These are phyloP conservation scores for Columba guinea DNA, from an alignment of 2,797 vertebrate species.

Conservation along the genomic window DNA sequence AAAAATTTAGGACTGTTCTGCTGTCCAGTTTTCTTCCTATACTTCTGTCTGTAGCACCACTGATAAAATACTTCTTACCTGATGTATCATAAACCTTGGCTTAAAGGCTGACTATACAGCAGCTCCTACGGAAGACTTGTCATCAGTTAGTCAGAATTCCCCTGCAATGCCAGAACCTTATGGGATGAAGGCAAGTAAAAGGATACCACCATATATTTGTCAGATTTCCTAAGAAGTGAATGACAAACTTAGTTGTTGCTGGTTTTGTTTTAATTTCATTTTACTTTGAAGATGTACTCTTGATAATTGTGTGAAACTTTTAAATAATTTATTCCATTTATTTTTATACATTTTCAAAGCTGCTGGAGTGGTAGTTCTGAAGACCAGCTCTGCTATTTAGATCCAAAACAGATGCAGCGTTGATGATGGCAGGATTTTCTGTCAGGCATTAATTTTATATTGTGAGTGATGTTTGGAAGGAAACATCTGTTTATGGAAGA, in stretches of 20 bases:
- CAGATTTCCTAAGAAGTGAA: background rate
- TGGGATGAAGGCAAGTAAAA: background rate
- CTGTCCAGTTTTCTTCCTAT: background rate
- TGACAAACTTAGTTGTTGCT: background rate
- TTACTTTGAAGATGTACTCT: background rate
- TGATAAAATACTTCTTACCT: background rate
- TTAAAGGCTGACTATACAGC: background rate
- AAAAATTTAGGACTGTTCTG: background rate
- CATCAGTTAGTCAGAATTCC: background rate
- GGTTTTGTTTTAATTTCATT: background rate
- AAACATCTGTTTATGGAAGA: background rate
- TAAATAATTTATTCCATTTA: background rate
- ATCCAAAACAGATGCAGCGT: background rate
- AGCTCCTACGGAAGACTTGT: background rate
- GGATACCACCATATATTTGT: background rate
- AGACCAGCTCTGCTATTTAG: background rate
- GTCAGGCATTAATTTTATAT: background rate
- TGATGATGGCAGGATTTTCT: background rate
- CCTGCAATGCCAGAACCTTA: background rate
- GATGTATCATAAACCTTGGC: background rate
- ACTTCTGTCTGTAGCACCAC: background rate
- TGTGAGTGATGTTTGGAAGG: background rate
- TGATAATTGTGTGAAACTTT: background rate
- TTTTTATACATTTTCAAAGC: background rate
- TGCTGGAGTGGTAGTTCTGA: background rate